Conservation (phyloP, 2,888 invertebrate species). For the Resseliella maxima region DNA sequence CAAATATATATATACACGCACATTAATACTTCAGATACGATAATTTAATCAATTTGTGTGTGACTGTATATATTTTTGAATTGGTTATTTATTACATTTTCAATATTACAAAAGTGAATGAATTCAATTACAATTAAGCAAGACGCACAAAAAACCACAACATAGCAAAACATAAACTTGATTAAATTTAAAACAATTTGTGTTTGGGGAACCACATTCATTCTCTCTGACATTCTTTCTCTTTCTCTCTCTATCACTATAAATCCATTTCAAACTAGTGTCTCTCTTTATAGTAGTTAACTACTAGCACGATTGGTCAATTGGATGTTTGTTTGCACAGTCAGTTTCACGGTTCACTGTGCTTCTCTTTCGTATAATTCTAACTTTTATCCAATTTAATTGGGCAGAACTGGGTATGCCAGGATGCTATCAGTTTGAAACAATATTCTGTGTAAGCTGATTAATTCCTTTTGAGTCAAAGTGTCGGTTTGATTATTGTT, state of each 20-base stretch:
- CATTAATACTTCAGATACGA: too few species aligned
- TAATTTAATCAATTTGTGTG: too few species aligned
- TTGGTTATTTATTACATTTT: too few species aligned
- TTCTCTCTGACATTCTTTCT: not conserved
- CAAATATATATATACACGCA: too few species aligned
- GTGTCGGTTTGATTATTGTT: constrained; percentile 5
- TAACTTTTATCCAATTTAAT: too few species aligned
- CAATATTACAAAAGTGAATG: not conserved
- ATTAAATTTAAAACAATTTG: constrained; percentile 13
- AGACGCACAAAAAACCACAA: not conserved
- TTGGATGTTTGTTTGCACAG: too few species aligned
- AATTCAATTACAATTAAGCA: not conserved
- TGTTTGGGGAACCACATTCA: not conserved
- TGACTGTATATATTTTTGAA: too few species aligned
- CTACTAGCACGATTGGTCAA: too few species aligned
- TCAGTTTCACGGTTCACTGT: too few species aligned
- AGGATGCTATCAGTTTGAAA: too few species aligned
- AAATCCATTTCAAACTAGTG: not conserved
- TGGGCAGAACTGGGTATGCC: too few species aligned
- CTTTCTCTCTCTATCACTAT: not conserved
- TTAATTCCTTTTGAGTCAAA: constrained; percentile 27
- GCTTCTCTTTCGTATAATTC: too few species aligned
- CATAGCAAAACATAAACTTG: constrained; percentile 14
- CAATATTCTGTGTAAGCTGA: not conserved
- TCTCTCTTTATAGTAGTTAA: not conserved